Percentiles rank a stretch among this genome's conserved stretches.
phyloP scores from a whole-genome alignment of 2,113 vertebrate genomes.

The Henicopernis longicauda region DNA sequence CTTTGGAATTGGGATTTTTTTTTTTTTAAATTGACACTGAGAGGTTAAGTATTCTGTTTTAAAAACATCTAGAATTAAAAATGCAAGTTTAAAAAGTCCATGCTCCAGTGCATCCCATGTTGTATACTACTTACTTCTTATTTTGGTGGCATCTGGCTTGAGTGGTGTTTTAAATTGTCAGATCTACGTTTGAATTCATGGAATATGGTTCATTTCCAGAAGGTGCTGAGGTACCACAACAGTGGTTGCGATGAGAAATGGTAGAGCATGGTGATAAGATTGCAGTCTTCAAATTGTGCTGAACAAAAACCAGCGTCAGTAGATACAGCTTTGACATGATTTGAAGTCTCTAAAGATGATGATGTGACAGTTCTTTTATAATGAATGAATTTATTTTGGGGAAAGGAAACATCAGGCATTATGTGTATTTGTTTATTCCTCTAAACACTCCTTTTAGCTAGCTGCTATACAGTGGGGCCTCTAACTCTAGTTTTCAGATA shows the following conservation, averaged over 20 bases:
- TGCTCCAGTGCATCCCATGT: background rate
- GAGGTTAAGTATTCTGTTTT: background rate
- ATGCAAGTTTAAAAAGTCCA: background rate
- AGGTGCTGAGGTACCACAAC: background rate
- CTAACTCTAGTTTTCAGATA: background rate
- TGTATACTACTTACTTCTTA: background rate
- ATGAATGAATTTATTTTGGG: conserved; percentile 21
- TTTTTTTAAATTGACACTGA: background rate
- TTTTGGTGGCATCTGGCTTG: background rate
- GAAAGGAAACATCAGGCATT: background rate
- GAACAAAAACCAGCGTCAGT: background rate
- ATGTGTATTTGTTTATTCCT: background rate
- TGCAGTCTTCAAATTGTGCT: background rate
- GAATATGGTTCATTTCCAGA: background rate
- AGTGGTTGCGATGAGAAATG: background rate
- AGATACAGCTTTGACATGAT: background rate
- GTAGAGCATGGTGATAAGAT: background rate
- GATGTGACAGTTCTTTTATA: background rate
- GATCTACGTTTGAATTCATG: background rate
- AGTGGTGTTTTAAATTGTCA: background rate
- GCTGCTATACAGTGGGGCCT: background rate
- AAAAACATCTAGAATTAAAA: conserved; percentile 10
- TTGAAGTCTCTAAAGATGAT: conserved; percentile 7
- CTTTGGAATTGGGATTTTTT: background rate
- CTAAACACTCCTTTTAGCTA: background rate